These are phyloP conservation scores for Antheraea mylitta DNA, from an alignment of 1,140 invertebrate species.

Conservation along the genomic window DNA sequence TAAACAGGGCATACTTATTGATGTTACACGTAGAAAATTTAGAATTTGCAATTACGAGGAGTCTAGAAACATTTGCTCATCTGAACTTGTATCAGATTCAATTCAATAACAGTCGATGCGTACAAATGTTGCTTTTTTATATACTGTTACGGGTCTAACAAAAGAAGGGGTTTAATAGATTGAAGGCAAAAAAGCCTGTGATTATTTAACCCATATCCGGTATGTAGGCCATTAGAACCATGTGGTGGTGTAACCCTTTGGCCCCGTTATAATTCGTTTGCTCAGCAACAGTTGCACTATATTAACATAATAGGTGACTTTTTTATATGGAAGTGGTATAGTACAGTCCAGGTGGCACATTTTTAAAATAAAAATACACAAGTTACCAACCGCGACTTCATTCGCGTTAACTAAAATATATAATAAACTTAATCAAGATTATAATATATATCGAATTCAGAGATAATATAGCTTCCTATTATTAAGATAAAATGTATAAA, in stretches of 20 bases:
- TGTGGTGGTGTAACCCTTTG: constrained; percentile 75
- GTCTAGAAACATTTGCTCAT: constrained; percentile 36
- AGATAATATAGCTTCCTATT: too few relatives aligned
- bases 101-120: constrained; percentile 59
- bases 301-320: constrained; percentile 44
- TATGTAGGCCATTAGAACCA: constrained; percentile 50
- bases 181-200: constrained; percentile 65
- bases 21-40: constrained; percentile 36
- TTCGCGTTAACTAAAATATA: too few relatives aligned
- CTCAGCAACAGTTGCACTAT: constrained; percentile 65
- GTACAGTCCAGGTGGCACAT: constrained; percentile 21
- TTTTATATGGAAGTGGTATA: constrained; percentile 36
- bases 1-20: constrained; percentile 9
- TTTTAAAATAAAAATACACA: constrained; percentile 16
- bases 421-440: too few relatives aligned
- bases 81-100: constrained; percentile 45
- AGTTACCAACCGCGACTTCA: not conserved
- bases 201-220: constrained; percentile 77
- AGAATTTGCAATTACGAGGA: constrained; percentile 21
- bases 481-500: too few relatives aligned
- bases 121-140: constrained; percentile 65
- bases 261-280: constrained; percentile 66
- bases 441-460: too few relatives aligned
- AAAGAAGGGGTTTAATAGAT: constrained; percentile 63
- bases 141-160: constrained; percentile 57